Base-by-base conservation (phyloP, 2,888 invertebrate genomes). In the Entomobrya proxima region DNA sequence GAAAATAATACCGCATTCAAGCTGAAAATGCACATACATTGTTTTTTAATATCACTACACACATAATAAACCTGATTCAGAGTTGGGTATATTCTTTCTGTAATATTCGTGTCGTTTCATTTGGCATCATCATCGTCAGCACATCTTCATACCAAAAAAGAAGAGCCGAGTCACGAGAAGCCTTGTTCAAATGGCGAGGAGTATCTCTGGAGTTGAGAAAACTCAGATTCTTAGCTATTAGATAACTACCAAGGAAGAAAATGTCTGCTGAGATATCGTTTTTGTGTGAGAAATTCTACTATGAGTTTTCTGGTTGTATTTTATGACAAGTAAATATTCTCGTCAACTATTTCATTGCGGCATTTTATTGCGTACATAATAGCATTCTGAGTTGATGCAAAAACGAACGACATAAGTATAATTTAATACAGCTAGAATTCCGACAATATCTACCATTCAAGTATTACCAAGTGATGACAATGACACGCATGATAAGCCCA, bases 1-100 rank as follows among this genome's bases (percentile, higher is more conserved):
- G 64, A 81, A 81, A 55, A 69, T 72, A n/a, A n/a, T n/a, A n/a
- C n/a, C 40, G 18, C 81, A 81, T 81, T 81, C 58, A 58, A 44
- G 30, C 47, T 47, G 47, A 72, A 13, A 67, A 13, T 67, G 40
- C 21, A 40, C 40, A 15, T n/a, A n/a, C n/a, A n/a, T n/a, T n/a
- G 9, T 7, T 2, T 24, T 21, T 21, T 47, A 47, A 72, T 40
- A 35, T 21, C 3, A 30, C 15, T 4, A 3, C 35, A 32, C 15
- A 32, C 6, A 21, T 72, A 9, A 64, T 72, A 47, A 72, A 47
- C 47, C 15, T 72, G 44, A 47, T 27, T 47, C 44, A 24, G 37
- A 47, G 15, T 47, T 30, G n/a, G n/a, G 15, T 44, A 47, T n/a
- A 72, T 44, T 72, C 47, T 47, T 47, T 47, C 27, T 44, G 44